phyloP scores from a whole-genome alignment of 2,888 invertebrate genomes.

The Chironomus tentans region DNA sequence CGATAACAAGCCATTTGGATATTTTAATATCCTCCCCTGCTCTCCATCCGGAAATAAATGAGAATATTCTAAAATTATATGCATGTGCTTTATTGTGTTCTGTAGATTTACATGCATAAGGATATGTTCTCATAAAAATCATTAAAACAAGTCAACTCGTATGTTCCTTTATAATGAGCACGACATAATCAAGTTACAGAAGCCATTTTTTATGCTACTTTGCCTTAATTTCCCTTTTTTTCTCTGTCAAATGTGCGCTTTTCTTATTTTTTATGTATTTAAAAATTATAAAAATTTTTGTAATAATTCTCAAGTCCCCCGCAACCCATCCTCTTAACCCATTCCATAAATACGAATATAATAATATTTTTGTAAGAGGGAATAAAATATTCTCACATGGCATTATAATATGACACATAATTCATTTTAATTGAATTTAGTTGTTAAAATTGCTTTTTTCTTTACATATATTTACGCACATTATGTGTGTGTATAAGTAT shows the following conservation, averaged over 20 bases:
- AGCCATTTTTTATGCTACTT: background rate
- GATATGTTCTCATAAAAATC: too few species aligned
- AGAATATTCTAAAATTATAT: background rate
- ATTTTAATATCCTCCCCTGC: background rate
- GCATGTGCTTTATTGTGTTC: background rate
- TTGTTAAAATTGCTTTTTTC: slow-evolving; percentile 23
- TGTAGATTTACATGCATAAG: background rate
- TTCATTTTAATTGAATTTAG: slow-evolving; percentile 28
- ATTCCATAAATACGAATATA: background rate
- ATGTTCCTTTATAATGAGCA: background rate
- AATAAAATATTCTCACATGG: background rate
- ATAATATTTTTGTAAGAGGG: background rate
- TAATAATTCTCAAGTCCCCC: too few species aligned
- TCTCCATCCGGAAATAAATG: background rate
- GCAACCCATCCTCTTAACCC: too few species aligned
- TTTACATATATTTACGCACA: background rate
- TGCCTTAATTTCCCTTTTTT: too few species aligned
- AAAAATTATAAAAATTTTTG: too few species aligned
- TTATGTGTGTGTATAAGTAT: background rate
- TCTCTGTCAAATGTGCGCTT: too few species aligned
- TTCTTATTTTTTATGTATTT: too few species aligned
- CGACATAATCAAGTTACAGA: background rate
- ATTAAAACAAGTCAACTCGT: background rate
- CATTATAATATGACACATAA: slow-evolving; percentile 23
- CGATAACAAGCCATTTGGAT: background rate